A percentile compares a stretch with the other conserved stretches of the same genome.
Conservation (phyloP, 2,888 invertebrate genomes). For the Lapara coniferarum region DNA sequence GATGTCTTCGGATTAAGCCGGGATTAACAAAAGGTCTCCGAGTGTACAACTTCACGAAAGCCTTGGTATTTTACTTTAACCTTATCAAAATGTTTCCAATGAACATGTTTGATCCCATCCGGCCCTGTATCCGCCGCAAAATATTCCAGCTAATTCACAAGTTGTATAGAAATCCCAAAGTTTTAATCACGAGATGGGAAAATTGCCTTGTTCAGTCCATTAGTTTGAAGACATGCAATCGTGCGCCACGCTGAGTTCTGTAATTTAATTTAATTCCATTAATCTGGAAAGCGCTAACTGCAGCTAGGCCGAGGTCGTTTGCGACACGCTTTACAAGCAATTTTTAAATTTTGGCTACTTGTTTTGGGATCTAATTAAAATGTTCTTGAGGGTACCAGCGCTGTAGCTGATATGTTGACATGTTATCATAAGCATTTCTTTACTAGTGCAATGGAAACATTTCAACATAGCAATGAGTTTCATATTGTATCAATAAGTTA, state of each 20-base stretch:
- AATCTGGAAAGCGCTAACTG: slow-evolving; percentile 2
- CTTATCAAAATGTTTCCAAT: too few species aligned
- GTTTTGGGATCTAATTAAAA: slow-evolving; percentile 1
- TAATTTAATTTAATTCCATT: slow-evolving; percentile 4
- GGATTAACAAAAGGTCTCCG: too few species aligned
- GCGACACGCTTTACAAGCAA: background rate
- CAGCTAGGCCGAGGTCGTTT: background rate
- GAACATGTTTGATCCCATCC: slow-evolving; percentile 3
- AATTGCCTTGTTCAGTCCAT: slow-evolving; percentile 41
- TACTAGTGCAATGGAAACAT: too few species aligned
- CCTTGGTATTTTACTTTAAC: background rate
- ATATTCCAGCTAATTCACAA: slow-evolving; percentile 39
- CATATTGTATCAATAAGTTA: too few species aligned
- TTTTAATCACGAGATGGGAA: slow-evolving; percentile 44
- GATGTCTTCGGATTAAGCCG: too few species aligned
- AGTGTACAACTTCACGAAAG: background rate
- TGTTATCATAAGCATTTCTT: too few species aligned
- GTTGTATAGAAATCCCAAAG: slow-evolving; percentile 39
- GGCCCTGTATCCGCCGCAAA: slow-evolving; percentile 29
- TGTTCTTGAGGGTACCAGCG: background rate
- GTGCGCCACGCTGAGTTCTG: background rate
- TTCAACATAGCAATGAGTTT: too few species aligned
- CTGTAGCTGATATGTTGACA: too few species aligned
- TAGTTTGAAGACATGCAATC: slow-evolving; percentile 34
- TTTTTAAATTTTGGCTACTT: background rate